Evolutionary conservation across 2,797 vertebrate species (phyloP).

Genomic region (Danio albolineatus): DNA sequence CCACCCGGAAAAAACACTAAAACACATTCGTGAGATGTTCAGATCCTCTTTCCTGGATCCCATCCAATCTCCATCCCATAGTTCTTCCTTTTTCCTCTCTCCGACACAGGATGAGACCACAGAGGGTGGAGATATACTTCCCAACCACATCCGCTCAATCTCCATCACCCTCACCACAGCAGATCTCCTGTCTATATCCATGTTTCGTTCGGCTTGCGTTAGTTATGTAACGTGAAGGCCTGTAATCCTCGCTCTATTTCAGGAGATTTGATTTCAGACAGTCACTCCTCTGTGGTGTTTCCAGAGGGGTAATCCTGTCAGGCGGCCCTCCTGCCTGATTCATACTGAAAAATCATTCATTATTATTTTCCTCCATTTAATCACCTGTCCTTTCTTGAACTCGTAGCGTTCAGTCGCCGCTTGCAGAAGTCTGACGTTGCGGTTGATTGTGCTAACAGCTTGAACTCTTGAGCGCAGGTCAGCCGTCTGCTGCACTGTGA

Average conservation of each 20-base stretch:
- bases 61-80: constrained; percentile 5
- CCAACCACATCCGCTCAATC: constrained; percentile 36
- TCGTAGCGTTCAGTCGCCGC: neutral
- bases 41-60: constrained; percentile 41
- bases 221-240: constrained; percentile 59
- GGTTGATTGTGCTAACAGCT: constrained; percentile 21
- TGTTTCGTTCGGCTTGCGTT: constrained; percentile 8
- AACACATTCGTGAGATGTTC: constrained; percentile 41
- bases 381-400: constrained; percentile 22
- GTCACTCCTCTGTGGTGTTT: constrained; percentile 52
- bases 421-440: constrained; percentile 8
- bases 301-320: constrained; percentile 46
- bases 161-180: constrained; percentile 31
- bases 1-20: neutral
- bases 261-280: constrained; percentile 71
- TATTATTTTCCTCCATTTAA: constrained; percentile 7
- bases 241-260: constrained; percentile 73
- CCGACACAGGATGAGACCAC: constrained; percentile 46
- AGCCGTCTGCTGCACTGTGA: constrained; percentile 5
- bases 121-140: constrained; percentile 45
- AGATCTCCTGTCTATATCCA: constrained; percentile 7
- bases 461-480: constrained; percentile 17
- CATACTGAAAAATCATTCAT: constrained; percentile 28
- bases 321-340: neutral
- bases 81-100: constrained; percentile 42